Base-by-base conservation (phyloP, 2,888 invertebrate species). In the Ellobium chinense region DNA sequence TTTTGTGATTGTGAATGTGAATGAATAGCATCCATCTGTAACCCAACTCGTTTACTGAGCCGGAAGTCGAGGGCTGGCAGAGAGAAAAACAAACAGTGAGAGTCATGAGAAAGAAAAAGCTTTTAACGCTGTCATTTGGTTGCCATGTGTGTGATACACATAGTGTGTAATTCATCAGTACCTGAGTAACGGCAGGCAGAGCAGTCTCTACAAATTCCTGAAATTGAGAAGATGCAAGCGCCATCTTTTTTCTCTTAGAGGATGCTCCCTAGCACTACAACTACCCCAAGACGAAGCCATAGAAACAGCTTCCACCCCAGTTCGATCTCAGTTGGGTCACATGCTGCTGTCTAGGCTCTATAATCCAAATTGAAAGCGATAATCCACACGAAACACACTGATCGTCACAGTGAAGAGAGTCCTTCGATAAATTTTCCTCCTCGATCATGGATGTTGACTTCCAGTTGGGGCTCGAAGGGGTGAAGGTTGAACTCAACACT, bases 141-240 rank as follows among this genome's bases (percentile, higher is more conserved):
- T n/a, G n/a, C n/a, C n/a, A n/a, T n/a, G n/a, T n/a, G n/a, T n/a
- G n/a, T n/a, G n/a, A n/a, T n/a, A n/a, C n/a, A n/a, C n/a, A n/a
- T n/a, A n/a, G n/a, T n/a, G n/a, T n/a, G n/a, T 46, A 18, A 3
- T 46, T 21, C 21, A 18, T 34, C 46, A 36, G 24, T 84, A 87
- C 86, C 85, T 86, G 87, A 66, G 85, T 83, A 27, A 85, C 86
- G 60, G 84, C 83, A 39, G 85, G 87, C 86, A 87, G 84, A 68
- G 82, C 80, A 69, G 80, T 58, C 70, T 84, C 85, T 85, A 85
- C 78, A 78, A 83, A 82, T 78, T 85, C 85, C 80, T 82, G 82
- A 78, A 85, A 84, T 54, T 83, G 83, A 78, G 83, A 79, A 75
- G 82, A 63, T 68, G 83, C 80, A 36, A 78, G 82, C 84, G 85